These are phyloP conservation scores for Phylloscopus trochiloides DNA, from an alignment of 2,113 vertebrate genomes.

Conservation along the genomic window DNA sequence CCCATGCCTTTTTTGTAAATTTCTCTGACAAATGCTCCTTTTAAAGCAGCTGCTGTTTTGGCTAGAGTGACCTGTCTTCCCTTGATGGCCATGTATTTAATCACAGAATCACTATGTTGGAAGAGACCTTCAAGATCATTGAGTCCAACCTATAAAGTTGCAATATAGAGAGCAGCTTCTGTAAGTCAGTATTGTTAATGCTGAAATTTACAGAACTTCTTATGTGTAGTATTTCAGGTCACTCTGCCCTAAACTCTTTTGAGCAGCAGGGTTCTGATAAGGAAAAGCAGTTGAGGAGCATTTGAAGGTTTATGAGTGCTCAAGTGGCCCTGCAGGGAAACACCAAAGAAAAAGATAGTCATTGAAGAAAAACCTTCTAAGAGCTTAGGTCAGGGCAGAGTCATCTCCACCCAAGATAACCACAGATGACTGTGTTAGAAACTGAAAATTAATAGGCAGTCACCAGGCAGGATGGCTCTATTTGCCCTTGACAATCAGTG, in stretches of 20 bases:
- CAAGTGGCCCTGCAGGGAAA: background rate
- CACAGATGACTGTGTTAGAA: background rate
- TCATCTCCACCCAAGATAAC: background rate
- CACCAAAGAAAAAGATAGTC: background rate
- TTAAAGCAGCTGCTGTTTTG: background rate
- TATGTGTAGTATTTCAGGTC: background rate
- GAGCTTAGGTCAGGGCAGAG: background rate
- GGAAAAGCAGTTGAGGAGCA: background rate
- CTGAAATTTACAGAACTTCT: background rate
- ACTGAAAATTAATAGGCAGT: background rate
- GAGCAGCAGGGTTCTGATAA: background rate
- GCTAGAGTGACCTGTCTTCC: background rate
- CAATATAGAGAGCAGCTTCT: background rate
- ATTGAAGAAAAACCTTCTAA: background rate
- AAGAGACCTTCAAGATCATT: background rate
- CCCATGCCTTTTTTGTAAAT: background rate
- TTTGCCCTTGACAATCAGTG: background rate
- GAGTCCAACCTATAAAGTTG: background rate
- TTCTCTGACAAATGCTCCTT: background rate
- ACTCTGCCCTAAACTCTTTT: background rate
- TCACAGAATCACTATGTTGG: background rate
- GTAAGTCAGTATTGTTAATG: background rate
- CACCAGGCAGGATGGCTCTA: background rate
- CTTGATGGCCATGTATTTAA: background rate
- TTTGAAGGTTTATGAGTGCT: background rate